Conservation (phyloP, 30 jellyfish, hydroid and myxozoan species). For the Cassiopea xamachana region DNA sequence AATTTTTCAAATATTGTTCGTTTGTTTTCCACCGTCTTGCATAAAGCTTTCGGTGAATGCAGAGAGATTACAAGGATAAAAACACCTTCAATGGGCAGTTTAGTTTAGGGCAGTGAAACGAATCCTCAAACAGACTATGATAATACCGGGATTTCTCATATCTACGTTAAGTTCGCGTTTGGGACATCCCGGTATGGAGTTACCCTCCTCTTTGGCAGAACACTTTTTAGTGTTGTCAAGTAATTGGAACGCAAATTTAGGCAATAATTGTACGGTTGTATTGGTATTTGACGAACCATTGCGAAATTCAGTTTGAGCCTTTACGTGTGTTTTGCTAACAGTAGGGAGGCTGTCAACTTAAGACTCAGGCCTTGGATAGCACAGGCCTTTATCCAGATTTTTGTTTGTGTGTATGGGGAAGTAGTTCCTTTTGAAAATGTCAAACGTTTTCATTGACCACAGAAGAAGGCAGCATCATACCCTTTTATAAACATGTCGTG, state of each 20-base stretch:
- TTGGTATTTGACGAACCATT: not conserved
- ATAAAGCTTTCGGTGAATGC: not conserved
- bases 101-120: not conserved
- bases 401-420: too few relatives aligned
- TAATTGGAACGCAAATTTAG: not conserved
- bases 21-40: slow-evolving; percentile 1
- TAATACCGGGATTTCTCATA: not conserved
- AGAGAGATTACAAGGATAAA: slow-evolving; percentile 16
- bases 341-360: not conserved
- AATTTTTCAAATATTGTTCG: slow-evolving; percentile 27
- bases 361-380: too few relatives aligned
- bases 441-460: too few relatives aligned
- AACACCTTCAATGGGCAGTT: not conserved
- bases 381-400: too few relatives aligned
- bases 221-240: too few relatives aligned
- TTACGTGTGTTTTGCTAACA: not conserved
- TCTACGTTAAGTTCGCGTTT: not conserved
- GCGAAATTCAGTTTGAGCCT: not conserved
- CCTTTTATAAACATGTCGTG: too few relatives aligned
- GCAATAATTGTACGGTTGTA: not conserved
- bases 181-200: not conserved
- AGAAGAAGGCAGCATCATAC: too few relatives aligned
- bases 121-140: not conserved
- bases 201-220: not conserved
- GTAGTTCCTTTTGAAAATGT: too few relatives aligned